phyloP scores from a whole-genome alignment of 2,797 vertebrate species.

The Pterois miles region DNA sequence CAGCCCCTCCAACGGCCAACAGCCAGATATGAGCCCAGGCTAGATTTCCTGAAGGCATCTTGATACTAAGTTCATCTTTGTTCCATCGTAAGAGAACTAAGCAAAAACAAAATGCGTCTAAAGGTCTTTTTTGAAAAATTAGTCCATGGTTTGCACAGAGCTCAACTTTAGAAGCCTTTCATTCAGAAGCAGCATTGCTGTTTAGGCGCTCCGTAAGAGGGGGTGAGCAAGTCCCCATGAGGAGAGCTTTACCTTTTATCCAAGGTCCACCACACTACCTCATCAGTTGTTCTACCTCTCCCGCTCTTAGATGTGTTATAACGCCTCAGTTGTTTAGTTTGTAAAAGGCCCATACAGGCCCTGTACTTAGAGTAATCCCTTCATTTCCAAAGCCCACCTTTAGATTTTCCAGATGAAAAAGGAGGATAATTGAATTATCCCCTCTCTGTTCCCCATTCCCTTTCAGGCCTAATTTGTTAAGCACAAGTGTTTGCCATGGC shows the following conservation, averaged over 20 bases:
- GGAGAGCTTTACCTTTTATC: conserved; percentile 47
- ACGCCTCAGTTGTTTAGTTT: conserved; percentile 73
- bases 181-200: background rate
- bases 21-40: conserved; percentile 3
- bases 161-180: conserved; percentile 27
- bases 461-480: conserved; percentile 93
- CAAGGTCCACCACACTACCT: conserved; percentile 9
- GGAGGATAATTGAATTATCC: conserved; percentile 94
- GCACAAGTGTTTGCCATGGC: conserved; percentile 92
- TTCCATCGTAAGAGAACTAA: background rate
- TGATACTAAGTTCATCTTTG: conserved; percentile 22
- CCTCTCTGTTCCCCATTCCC: conserved; percentile 69
- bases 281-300: conserved; percentile 24
- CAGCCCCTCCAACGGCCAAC: conserved; percentile 13
- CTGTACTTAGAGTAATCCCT: conserved; percentile 87
- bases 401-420: conserved; percentile 71
- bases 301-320: conserved; percentile 75
- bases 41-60: conserved; percentile 15
- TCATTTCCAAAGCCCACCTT: conserved; percentile 80
- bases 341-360: conserved; percentile 85
- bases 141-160: conserved; percentile 25
- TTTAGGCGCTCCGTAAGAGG: background rate
- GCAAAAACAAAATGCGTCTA: conserved; percentile 1
- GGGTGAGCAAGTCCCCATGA: conserved; percentile 6
- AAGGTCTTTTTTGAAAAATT: conserved; percentile 17